Evolutionary conservation across 2,888 invertebrate genomes (phyloP).

Genomic region (Zeuzera pyrina): DNA sequence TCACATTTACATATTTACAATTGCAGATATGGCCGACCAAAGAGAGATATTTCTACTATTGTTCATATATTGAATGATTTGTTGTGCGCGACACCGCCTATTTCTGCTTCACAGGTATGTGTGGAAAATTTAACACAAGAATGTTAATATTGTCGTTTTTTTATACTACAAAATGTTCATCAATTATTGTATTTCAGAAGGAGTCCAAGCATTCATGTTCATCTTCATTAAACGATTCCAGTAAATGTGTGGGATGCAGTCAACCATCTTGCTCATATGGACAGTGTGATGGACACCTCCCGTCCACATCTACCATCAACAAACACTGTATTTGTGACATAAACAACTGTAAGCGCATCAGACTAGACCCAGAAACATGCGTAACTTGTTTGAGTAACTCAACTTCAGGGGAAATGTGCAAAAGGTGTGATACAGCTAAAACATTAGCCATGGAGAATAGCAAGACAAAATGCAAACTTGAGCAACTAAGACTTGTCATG

Average conservation of each 20-base stretch:
- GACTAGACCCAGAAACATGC: conserved; percentile 29
- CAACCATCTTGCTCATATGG: conserved; percentile 44
- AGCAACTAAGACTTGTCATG: conserved; percentile 90
- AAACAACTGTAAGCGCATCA: conserved; percentile 31
- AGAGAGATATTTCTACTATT: conserved; percentile 94
- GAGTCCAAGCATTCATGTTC: conserved; percentile 46
- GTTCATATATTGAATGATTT: conserved; percentile 96
- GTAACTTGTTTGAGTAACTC: conserved; percentile 29
- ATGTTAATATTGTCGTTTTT: no score
- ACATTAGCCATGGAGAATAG: conserved; percentile 79
- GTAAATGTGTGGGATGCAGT: conserved; percentile 40
- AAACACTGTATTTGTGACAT: conserved; percentile 25
- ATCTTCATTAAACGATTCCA: conserved; percentile 29
- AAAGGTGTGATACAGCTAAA: conserved; percentile 54
- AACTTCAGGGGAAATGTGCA: conserved; percentile 45
- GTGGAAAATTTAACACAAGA: no score
- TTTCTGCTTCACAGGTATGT: conserved; percentile 69
- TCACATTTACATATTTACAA: conserved; percentile 6
- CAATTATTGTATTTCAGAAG: conserved; percentile 37
- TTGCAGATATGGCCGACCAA: conserved; percentile 86
- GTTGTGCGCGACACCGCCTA: conserved; percentile 87
- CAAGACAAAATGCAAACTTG: conserved; percentile 88
- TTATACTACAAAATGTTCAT: no score
- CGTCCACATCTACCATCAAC: conserved; percentile 19
- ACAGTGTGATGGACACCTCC: conserved; percentile 47